Conservation (phyloP, 2,113 vertebrate species). For the Gulo gulo region DNA sequence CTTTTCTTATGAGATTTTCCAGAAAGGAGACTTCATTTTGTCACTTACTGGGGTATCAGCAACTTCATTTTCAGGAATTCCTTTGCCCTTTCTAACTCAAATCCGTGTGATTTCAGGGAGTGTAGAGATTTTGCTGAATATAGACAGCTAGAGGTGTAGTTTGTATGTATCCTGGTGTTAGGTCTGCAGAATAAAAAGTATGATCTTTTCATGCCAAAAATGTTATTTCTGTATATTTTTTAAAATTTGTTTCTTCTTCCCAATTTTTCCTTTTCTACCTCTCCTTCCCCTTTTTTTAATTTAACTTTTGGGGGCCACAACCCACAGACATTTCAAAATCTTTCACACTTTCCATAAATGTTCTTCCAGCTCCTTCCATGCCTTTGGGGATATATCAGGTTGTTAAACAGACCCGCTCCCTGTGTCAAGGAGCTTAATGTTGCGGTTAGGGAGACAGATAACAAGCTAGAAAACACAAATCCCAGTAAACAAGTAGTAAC, state of each 20-base stretch:
- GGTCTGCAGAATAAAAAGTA: background rate
- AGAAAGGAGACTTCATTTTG: background rate
- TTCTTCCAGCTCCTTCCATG: background rate
- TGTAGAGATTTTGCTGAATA: slow-evolving; percentile 5
- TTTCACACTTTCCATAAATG: background rate
- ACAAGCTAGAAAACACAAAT: background rate
- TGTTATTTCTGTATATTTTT: background rate
- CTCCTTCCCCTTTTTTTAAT: background rate
- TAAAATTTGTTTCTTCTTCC: background rate
- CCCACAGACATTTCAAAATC: background rate
- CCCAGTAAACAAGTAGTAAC: background rate
- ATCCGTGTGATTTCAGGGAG: background rate
- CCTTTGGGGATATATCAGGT: background rate
- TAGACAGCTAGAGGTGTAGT: background rate
- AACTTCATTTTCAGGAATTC: background rate
- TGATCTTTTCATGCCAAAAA: background rate
- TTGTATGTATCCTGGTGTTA: background rate
- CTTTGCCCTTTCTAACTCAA: background rate
- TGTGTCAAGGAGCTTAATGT: background rate
- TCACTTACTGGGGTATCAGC: background rate
- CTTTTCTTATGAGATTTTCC: background rate
- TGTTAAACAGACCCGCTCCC: background rate
- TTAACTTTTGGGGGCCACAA: background rate
- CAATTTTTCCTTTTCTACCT: background rate
- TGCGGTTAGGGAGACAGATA: background rate